Conservation (phyloP, 2,797 vertebrate species). For the Thaleichthys pacificus region DNA sequence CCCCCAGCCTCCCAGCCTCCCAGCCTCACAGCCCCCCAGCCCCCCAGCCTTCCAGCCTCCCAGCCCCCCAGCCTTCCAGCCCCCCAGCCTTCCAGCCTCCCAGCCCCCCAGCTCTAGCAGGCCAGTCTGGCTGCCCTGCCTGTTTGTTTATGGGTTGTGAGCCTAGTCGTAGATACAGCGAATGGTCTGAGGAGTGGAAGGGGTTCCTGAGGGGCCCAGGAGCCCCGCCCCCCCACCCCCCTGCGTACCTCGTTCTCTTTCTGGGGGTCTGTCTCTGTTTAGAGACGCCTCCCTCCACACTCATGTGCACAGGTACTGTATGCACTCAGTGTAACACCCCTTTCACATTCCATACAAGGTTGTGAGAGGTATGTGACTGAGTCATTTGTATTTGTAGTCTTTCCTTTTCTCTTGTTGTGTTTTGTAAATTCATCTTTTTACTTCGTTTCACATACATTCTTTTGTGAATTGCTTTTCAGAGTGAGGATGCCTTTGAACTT, state of each 20-base stretch:
- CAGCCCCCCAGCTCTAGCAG: not conserved
- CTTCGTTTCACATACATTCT: not conserved
- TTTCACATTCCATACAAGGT: conserved; percentile 23
- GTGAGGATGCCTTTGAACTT: conserved; percentile 5
- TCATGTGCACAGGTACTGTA: conserved; percentile 5
- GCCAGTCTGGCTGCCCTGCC: conserved; percentile 10
- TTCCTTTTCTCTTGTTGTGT: not conserved
- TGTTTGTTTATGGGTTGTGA: conserved; percentile 51
- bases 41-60: too few species aligned
- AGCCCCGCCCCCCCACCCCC: not conserved
- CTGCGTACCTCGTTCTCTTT: conserved; percentile 16
- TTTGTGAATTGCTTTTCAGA: conserved; percentile 16
- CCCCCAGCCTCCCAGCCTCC: too few species aligned
- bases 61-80: not conserved
- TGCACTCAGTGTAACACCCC: not conserved
- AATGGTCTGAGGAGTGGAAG: conserved; percentile 31
- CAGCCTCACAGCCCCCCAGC: too few species aligned
- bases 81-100: not conserved
- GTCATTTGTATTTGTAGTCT: not conserved
- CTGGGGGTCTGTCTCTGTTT: conserved; percentile 27
- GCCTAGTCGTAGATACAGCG: conserved; percentile 18
- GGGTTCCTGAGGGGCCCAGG: conserved; percentile 6
- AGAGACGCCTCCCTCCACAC: conserved; percentile 10
- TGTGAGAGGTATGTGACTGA: conserved; percentile 7
- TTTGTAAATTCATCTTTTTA: not conserved